Conservation (phyloP, 2,888 invertebrate genomes). For the Torymus aiolomorphi region DNA sequence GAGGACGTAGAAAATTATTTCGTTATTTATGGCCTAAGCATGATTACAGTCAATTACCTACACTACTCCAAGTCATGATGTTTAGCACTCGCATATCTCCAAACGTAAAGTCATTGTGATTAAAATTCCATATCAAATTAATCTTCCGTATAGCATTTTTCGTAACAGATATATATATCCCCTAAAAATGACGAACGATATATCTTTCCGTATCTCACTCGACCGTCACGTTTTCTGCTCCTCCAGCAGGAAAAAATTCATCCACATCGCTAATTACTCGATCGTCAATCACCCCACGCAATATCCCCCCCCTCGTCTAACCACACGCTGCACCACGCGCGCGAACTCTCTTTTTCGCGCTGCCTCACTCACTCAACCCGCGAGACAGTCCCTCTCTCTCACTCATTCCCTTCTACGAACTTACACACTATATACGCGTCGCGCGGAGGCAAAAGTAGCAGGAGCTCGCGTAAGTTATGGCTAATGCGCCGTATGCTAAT, state of each 20-base stretch:
- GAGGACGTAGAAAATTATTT: not conserved
- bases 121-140: too few relatives aligned
- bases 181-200: too few relatives aligned
- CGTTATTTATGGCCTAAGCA: not conserved
- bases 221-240: not conserved
- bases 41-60: too few relatives aligned
- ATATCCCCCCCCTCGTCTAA: constrained; percentile 9
- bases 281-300: constrained; percentile 36
- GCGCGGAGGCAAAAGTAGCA: constrained; percentile 6
- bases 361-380: not conserved
- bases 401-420: not conserved
- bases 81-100: too few relatives aligned
- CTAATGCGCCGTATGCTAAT: constrained; percentile 72
- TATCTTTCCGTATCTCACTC: too few relatives aligned
- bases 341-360: not conserved
- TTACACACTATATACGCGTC: too few relatives aligned
- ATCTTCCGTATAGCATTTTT: too few relatives aligned
- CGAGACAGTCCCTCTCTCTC: constrained; percentile 17
- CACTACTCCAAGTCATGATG: too few relatives aligned
- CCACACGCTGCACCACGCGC: constrained; percentile 3
- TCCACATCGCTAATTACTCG: constrained; percentile 44
- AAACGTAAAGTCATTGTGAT: too few relatives aligned
- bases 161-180: too few relatives aligned
- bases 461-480: constrained; percentile 65
- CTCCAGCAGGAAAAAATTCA: too few relatives aligned